Evolutionary conservation across 2,113 vertebrate genomes (phyloP).

Genomic region (Cyphomyrus plagiostoma): DNA sequence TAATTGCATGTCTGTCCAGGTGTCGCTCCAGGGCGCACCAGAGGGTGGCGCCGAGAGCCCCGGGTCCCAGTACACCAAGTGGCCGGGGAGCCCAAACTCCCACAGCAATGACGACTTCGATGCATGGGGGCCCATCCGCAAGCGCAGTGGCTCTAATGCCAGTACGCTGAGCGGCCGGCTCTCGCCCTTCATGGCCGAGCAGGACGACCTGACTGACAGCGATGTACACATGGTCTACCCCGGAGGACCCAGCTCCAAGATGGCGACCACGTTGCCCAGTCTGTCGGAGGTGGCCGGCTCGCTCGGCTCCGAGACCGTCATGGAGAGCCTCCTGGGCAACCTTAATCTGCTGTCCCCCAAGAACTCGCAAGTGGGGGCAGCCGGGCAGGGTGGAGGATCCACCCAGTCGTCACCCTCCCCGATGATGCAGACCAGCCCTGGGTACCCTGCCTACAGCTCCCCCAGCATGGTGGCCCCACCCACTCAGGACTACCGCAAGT

Average conservation of each 20-base stretch:
- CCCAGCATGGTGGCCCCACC: conserved; percentile 73
- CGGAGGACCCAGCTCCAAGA: conserved; percentile 72
- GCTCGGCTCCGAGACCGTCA: conserved; percentile 80
- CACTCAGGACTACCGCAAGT: conserved; percentile 87
- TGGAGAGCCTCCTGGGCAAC: conserved; percentile 97
- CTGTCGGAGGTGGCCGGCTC: conserved; percentile 86
- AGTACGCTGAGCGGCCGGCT: conserved; percentile 90
- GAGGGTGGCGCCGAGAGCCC: conserved; percentile 87
- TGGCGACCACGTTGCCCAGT: conserved; percentile 78
- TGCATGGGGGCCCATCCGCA: conserved; percentile 86
- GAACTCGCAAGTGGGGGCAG: conserved; percentile 61
- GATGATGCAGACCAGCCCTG: conserved; percentile 83
- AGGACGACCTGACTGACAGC: conserved; percentile 84
- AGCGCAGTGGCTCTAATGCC: conserved; percentile 90
- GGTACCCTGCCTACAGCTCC: conserved; percentile 78
- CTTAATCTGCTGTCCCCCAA: conserved; percentile 92
- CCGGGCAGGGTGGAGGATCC: conserved; percentile 60
- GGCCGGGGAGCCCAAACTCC: conserved; percentile 93
- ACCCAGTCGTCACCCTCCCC: conserved; percentile 84
- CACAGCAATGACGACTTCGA: conserved; percentile 97
- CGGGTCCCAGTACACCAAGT: conserved; percentile 83
- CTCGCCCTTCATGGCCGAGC: conserved; percentile 89
- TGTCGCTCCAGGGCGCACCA: conserved; percentile 80
- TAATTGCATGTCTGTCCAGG: conserved; percentile 36
- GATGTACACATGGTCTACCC: conserved; percentile 91